Conservation (phyloP, 53 echinoderm and acorn worm genomes). For the Stichopus horrens region DNA sequence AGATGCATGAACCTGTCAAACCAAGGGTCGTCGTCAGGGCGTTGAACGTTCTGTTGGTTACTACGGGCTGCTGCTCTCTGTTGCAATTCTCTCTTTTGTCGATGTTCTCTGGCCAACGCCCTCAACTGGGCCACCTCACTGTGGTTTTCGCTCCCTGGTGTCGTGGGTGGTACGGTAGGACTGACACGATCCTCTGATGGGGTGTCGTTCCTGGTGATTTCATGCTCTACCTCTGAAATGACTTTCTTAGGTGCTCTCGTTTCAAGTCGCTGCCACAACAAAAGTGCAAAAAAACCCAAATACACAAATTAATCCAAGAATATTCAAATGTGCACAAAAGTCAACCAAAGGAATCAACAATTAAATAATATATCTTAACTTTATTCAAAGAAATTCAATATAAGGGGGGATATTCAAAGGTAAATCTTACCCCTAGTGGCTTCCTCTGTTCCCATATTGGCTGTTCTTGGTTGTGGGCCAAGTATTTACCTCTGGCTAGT, state of each 20-base stretch:
- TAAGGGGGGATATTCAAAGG: background rate
- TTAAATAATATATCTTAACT: no score
- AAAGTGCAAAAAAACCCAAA: background rate
- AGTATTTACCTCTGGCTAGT: background rate
- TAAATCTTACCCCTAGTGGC: conserved; percentile 71
- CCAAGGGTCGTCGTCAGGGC: conserved; percentile 73
- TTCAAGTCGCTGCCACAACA: conserved; percentile 56
- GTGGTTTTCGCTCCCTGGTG: conserved; percentile 32
- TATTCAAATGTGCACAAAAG: no score
- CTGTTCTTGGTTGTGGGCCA: conserved; percentile 50
- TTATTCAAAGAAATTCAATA: no score
- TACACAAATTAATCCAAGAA: background rate
- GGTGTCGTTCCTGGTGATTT: conserved; percentile 77
- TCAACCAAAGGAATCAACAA: no score
- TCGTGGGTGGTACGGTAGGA: conserved; percentile 26
- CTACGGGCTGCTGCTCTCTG: conserved; percentile 40
- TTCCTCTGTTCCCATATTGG: conserved; percentile 74
- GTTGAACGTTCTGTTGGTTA: conserved; percentile 44
- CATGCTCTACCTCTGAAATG: conserved; percentile 64
- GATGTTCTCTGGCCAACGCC: conserved; percentile 64
- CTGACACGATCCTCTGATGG: conserved; percentile 46
- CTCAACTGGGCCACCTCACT: conserved; percentile 62
- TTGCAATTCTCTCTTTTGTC: conserved; percentile 40
- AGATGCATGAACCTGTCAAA: conserved; percentile 89
- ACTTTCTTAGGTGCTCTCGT: conserved; percentile 34